Evolutionary conservation across 2,113 vertebrate genomes (phyloP).

Genomic region (Garra rufa): DNA sequence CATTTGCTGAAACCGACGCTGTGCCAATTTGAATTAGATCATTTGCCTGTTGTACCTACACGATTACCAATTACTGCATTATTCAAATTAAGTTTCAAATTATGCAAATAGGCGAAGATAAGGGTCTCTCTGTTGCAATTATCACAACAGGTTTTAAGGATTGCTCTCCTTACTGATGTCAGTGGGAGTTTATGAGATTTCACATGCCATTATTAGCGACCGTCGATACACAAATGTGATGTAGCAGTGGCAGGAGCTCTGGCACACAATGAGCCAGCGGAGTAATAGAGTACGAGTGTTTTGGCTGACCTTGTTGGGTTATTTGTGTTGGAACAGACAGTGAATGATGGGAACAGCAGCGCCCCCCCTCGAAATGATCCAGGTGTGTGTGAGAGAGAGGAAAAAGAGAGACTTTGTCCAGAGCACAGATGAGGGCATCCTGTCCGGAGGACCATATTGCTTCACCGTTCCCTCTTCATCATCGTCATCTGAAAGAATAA

Average conservation of each 20-base stretch:
- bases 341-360: conserved; percentile 14
- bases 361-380: conserved; percentile 19
- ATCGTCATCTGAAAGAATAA: background rate
- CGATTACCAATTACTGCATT: conserved; percentile 59
- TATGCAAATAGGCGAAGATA: conserved; percentile 43
- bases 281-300: conserved; percentile 54
- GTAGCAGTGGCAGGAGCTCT: background rate
- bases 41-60: conserved; percentile 53
- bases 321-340: conserved; percentile 50
- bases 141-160: conserved; percentile 14
- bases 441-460: background rate
- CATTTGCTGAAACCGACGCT: conserved; percentile 1
- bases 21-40: conserved; percentile 52
- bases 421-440: background rate
- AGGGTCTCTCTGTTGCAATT: conserved; percentile 54
- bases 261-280: conserved; percentile 30
- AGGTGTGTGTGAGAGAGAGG: conserved; percentile 16
- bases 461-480: background rate
- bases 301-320: conserved; percentile 64
- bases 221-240: background rate
- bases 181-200: conserved; percentile 31
- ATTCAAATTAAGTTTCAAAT: conserved; percentile 59
- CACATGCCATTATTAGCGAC: background rate
- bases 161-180: background rate
- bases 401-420: conserved; percentile 17